phyloP scores from a whole-genome alignment of 1,140 invertebrate genomes.

The Temnothorax longispinosus region DNA sequence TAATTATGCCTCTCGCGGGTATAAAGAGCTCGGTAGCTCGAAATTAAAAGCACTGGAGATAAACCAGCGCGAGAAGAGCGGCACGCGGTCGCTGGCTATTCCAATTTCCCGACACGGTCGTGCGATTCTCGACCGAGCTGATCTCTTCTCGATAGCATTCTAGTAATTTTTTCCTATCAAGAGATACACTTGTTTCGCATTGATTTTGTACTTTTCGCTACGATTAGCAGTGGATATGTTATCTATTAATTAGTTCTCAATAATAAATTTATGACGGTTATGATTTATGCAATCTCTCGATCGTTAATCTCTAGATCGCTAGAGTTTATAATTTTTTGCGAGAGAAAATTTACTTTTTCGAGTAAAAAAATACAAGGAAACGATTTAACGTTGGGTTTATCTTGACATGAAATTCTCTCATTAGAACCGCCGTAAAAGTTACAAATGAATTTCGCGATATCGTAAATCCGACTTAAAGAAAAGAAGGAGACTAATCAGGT shows the following conservation, averaged over 20 bases:
- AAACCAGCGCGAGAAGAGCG: conserved; percentile 57
- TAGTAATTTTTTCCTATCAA: background rate
- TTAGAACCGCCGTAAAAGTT: conserved; percentile 45
- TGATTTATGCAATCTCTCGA: background rate
- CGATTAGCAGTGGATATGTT: background rate
- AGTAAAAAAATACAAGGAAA: background rate
- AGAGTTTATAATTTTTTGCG: background rate
- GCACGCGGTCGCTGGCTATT: background rate
- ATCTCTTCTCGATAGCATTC: background rate
- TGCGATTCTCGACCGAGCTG: conserved; percentile 7
- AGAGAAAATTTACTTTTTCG: background rate
- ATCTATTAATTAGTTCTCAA: background rate
- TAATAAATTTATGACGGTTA: background rate
- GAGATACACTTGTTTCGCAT: background rate
- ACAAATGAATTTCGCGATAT: conserved; percentile 52
- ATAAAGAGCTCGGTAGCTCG: conserved; percentile 71
- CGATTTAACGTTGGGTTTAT: background rate
- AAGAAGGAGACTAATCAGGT: conserved; percentile 45
- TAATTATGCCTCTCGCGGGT: conserved; percentile 78
- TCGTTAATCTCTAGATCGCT: background rate
- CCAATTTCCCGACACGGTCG: conserved; percentile 13
- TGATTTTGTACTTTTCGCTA: background rate
- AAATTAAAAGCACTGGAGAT: conserved; percentile 76
- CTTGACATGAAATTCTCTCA: conserved; percentile 34
- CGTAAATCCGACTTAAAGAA: conserved; percentile 5